Evolutionary conservation across 1,140 invertebrate genomes (phyloP), one percentile per base, ranked within the genome.

Genomic region (Bilobella aurantiaca): DNA sequence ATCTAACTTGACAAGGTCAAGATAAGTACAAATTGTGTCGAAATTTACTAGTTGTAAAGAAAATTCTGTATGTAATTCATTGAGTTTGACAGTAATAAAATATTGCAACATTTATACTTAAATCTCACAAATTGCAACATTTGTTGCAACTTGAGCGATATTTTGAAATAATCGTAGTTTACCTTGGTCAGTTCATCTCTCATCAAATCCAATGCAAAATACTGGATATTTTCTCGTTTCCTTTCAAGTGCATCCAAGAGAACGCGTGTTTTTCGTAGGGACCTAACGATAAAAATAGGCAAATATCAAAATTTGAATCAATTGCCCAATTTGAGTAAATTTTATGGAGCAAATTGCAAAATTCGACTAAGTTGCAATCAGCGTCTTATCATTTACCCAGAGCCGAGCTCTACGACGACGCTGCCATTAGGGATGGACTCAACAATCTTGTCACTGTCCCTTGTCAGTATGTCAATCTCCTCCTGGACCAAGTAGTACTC

Each of bases 401-500:
- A 53, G 5, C 49, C 49, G 25, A 53, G 49, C 21, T 53, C 49
- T 12, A 53, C 12, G 8, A 53, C 49, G 23, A 53, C 23, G 5
- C 8, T 14, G 23, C 25, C 25, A 23, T 53, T 23, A 5, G 49
- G 49, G 23, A 53, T 53, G 49, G 25, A 23, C 14, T 53, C 49
- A 12, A 53, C 49, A 23, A 53, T 53, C 3, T 23, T 53, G 12
- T 53, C 49, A 23, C 12, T 23, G 12, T 53, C 49, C 5, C 49
- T 23, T 14, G 5, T 23, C 3, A 53, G 21, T 8, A 53, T 53
- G 5, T 12, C 49, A 23, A 53, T 53, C 21, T 53, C 49, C 49
- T 53, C 49, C 23, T 53, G 49, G 49, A 53, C 49, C 12, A 53
- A 23, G 49, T 53, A 53, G 49, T 53, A 53, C 49, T 53, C 49